Conservation (phyloP, 2,888 invertebrate genomes). For the Flabesymbios commensalis region DNA sequence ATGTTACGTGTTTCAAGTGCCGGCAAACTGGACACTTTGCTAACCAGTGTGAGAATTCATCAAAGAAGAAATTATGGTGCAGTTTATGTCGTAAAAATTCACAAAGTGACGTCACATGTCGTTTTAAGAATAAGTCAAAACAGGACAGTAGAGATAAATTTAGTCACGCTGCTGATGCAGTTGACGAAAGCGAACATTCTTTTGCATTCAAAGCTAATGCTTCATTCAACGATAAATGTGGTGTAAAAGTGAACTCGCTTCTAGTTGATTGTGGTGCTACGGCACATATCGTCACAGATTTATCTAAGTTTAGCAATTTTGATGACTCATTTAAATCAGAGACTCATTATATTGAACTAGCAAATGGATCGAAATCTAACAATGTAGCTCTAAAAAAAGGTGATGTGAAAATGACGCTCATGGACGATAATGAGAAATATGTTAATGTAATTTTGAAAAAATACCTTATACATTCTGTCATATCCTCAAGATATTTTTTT, state of each 20-base stretch:
- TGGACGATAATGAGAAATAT: not conserved
- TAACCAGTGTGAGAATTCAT: not conserved
- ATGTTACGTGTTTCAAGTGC: conserved; percentile 1
- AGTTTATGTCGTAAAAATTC: not conserved
- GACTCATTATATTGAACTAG: conserved; percentile 21
- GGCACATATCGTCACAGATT: conserved; percentile 31
- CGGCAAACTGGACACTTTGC: not conserved
- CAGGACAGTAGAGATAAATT: not conserved
- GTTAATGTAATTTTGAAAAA: conserved; percentile 14
- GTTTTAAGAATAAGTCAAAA: not conserved
- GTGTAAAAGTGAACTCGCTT: not conserved
- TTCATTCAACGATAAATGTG: not conserved
- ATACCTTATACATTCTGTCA: conserved; percentile 28
- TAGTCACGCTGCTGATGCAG: not conserved
- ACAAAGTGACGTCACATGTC: not conserved
- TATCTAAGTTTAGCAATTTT: conserved; percentile 25
- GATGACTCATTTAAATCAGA: conserved; percentile 25
- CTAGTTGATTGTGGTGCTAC: conserved; percentile 36
- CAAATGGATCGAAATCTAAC: conserved; percentile 1
- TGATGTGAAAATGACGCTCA: not conserved
- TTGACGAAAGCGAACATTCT: not conserved
- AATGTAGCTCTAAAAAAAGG: conserved; percentile 2
- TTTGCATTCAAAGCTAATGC: not conserved
- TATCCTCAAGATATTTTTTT: conserved; percentile 29
- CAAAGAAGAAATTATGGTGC: conserved; percentile 1